These are phyloP conservation scores for Eurosta solidaginis DNA, from an alignment of 1,140 invertebrate genomes.

Conservation along the genomic window DNA sequence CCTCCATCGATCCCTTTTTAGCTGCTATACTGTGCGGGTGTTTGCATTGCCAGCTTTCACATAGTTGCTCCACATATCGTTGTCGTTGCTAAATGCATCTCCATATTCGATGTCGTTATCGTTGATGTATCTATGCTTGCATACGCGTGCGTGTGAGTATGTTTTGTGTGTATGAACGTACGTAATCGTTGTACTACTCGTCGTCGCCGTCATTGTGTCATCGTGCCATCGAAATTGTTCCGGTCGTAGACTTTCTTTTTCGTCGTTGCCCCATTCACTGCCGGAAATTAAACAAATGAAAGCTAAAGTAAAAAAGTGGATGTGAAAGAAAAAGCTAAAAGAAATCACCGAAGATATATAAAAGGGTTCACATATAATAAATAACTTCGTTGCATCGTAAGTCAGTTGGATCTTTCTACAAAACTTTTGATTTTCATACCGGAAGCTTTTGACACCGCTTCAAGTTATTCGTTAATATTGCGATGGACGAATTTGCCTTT, in stretches of 20 bases:
- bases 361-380: neutral
- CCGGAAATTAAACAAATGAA: conserved; percentile 49
- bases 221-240: neutral
- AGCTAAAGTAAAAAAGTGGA: conserved; percentile 39
- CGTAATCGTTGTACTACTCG: too few relatives aligned
- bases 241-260: neutral
- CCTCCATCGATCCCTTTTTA: too few relatives aligned
- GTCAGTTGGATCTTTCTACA: too few relatives aligned
- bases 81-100: neutral
- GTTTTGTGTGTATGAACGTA: neutral
- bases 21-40: too few relatives aligned
- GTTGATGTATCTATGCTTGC: too few relatives aligned
- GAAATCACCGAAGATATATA: neutral
- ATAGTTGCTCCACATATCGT: neutral
- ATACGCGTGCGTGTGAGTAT: neutral
- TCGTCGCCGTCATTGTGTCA: conserved; percentile 4
- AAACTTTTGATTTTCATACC: too few relatives aligned
- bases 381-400: neutral
- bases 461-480: too few relatives aligned
- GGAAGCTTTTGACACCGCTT: too few relatives aligned
- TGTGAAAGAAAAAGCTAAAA: neutral
- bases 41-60: too few relatives aligned
- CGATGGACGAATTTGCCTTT: too few relatives aligned
- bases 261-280: conserved; percentile 3
- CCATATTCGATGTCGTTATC: neutral